These are phyloP conservation scores for Scaptomyza pallida DNA, from an alignment of 1,140 invertebrate species.

Conservation along the genomic window DNA sequence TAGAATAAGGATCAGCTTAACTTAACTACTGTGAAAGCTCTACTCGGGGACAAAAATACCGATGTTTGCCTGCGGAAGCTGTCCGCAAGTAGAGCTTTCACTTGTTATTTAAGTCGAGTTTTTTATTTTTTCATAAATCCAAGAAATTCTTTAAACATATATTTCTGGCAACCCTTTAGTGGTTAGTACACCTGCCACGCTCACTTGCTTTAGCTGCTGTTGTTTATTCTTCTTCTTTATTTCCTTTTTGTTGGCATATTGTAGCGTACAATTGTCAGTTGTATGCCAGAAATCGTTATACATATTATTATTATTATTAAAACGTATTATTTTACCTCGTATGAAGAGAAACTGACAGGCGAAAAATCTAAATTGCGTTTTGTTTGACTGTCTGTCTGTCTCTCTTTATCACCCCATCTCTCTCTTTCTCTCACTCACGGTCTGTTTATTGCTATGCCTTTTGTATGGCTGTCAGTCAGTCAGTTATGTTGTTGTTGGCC, in stretches of 20 bases:
- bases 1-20: too few species aligned
- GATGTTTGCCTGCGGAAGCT: too few species aligned
- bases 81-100: too few species aligned
- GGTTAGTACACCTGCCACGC: background rate
- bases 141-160: background rate
- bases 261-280: slow-evolving; percentile 23
- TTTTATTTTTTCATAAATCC: too few species aligned
- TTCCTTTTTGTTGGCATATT: background rate
- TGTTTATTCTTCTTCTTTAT: background rate
- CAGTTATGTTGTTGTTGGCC: slow-evolving; percentile 13
- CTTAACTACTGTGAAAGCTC: too few species aligned
- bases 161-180: background rate
- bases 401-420: background rate
- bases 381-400: background rate
- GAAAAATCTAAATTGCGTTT: slow-evolving; percentile 3
- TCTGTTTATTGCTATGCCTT: slow-evolving; percentile 3
- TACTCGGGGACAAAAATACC: too few species aligned
- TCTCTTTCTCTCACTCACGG: background rate
- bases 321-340: slow-evolving; percentile 1
- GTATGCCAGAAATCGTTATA: slow-evolving; percentile 15
- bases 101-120: too few species aligned
- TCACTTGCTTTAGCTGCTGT: background rate
- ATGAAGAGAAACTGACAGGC: slow-evolving; percentile 19
- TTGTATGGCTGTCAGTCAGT: slow-evolving; percentile 56
- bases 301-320: slow-evolving; percentile 3